These are phyloP conservation scores for Acrocephalus kingi DNA, from an alignment of 2,113 vertebrate genomes.

Conservation along the genomic window DNA sequence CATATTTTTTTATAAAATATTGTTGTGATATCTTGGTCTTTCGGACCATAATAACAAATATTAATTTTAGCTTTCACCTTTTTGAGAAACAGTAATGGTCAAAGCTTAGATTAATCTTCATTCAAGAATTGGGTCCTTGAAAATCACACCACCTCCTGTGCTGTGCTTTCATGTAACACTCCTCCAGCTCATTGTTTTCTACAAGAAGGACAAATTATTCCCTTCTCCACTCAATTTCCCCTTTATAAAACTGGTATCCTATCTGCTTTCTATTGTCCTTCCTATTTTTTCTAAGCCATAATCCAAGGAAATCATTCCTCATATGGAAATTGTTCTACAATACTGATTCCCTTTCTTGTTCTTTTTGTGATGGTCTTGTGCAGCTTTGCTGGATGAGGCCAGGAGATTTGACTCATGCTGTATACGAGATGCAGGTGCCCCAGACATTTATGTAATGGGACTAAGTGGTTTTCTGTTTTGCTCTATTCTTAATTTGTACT, in stretches of 20 bases:
- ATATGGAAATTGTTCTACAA: not conserved
- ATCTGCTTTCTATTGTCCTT: not conserved
- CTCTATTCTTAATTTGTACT: not conserved
- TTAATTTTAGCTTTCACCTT: not conserved
- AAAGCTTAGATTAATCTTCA: not conserved
- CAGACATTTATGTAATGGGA: not conserved
- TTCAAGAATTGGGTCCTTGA: not conserved
- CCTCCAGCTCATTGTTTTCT: not conserved
- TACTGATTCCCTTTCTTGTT: not conserved
- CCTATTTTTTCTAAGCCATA: not conserved
- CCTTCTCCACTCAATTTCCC: not conserved
- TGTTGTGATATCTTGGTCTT: not conserved
- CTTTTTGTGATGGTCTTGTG: not conserved
- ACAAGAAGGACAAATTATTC: not conserved
- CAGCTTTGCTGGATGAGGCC: not conserved
- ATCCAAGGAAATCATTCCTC: not conserved
- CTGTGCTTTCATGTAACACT: not conserved
- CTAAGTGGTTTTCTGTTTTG: not conserved
- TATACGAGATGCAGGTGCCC: not conserved
- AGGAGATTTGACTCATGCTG: not conserved
- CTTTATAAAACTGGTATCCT: not conserved
- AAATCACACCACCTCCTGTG: not conserved
- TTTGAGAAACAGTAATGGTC: not conserved
- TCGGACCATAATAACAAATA: not conserved
- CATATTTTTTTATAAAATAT: not conserved